Base-by-base conservation (phyloP, 2,797 vertebrate genomes). In the Synanceia verrucosa region DNA sequence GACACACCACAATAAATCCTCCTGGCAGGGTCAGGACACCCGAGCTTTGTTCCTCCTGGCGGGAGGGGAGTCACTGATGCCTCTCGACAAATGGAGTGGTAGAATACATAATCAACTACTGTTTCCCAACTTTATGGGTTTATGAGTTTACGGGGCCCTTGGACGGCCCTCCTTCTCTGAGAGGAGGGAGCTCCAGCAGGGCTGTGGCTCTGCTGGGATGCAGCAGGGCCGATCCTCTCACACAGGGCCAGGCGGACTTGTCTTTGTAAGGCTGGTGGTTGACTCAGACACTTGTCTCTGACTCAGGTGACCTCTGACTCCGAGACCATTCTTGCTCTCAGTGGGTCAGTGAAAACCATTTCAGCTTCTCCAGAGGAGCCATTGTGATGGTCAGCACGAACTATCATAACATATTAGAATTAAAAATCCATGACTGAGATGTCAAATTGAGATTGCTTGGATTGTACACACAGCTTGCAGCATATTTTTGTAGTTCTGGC, bases 91-190 rank as follows among this genome's bases (percentile, higher is more conserved):
- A 93, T 86, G 84, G 84, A 88, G 85, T 71, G 75, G 72, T 79
- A 79, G 83, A 85, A 89, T n/a, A n/a, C n/a, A n/a, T 88, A 90
- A 91, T 91, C 80, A 89, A 85, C 86, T 84, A 83, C 78, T 83
- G 86, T 83, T 88, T 88, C 78, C 79, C 51, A 76, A 72, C 77
- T 89, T 88, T 88, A 84, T 74, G 78, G 82, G 76, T 88, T 90
- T 86, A 89, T 74, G 83, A 71, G 79, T 90, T 91, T 87, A 85
- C 24, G 70, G 78, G 80, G 82, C 75, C 65, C 62, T 51, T 10
- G 44, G 65, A 39, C 28, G 5, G n/a, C n/a, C 43, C 70, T 61
- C 58, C 23, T 47, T 63, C 52, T 71, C 71, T 37, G 44, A 78
- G 51, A 73, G 69, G 57, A 80, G 43, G 29, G 47, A 64, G 67